These are phyloP conservation scores for Pardosa pseudoannulata DNA, from an alignment of 2,888 invertebrate species.

Conservation along the genomic window DNA sequence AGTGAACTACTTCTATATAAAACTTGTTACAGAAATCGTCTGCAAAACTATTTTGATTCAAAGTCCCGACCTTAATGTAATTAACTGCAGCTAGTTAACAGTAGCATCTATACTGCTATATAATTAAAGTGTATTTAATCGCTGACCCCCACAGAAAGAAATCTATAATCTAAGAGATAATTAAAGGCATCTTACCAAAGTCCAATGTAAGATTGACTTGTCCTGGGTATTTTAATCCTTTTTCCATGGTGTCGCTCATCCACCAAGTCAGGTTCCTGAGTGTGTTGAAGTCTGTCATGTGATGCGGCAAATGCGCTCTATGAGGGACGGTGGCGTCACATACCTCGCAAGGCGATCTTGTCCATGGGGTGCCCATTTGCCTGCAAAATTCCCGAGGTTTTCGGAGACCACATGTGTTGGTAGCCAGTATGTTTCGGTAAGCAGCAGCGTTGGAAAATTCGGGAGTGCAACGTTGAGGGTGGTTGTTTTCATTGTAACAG, in stretches of 20 bases:
- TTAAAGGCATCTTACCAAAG: conserved; percentile 81
- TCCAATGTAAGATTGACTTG: conserved; percentile 94
- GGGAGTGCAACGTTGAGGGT: conserved; percentile 91
- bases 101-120: no score
- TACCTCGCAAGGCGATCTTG: conserved; percentile 86
- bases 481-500: conserved; percentile 77
- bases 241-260: conserved; percentile 98
- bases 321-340: conserved; percentile 82
- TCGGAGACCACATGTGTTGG: conserved; percentile 92
- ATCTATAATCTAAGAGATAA: no score
- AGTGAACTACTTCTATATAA: no score
- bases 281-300: conserved; percentile 93
- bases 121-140: no score
- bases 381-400: conserved; percentile 90
- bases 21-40: no score
- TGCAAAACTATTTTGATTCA: no score
- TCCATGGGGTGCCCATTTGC: conserved; percentile 87
- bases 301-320: conserved; percentile 84
- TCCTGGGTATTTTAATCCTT: conserved; percentile 92
- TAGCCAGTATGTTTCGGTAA: conserved; percentile 90
- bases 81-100: no score
- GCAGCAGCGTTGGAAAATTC: conserved; percentile 98
- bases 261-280: conserved; percentile 95
- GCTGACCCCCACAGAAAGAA: no score
- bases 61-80: no score